These are phyloP conservation scores for Natrix natrix DNA, from an alignment of 2,797 vertebrate genomes.

Conservation along the genomic window DNA sequence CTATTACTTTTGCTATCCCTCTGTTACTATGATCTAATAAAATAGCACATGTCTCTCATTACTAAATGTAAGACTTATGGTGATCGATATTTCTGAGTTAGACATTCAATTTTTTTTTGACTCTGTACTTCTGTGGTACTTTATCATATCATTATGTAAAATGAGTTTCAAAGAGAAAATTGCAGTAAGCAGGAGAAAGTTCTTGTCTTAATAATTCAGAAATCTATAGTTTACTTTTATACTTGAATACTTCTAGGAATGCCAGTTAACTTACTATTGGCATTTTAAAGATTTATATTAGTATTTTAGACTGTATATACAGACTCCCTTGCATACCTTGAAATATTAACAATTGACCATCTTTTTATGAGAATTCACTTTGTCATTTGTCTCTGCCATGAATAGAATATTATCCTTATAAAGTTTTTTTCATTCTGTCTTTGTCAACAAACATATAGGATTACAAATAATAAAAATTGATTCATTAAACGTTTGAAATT, in stretches of 20 bases:
- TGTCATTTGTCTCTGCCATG: neutral
- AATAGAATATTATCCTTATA: constrained; percentile 1
- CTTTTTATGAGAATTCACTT: constrained; percentile 22
- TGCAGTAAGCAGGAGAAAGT: constrained; percentile 32
- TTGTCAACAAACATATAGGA: neutral
- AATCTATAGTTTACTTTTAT: constrained; percentile 38
- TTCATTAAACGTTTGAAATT: neutral
- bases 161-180: constrained; percentile 18
- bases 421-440: neutral
- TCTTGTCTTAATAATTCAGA: constrained; percentile 43
- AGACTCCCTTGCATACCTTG: neutral
- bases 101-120: neutral
- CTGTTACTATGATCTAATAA: neutral
- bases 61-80: constrained; percentile 40
- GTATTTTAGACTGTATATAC: constrained; percentile 25
- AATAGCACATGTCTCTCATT: constrained; percentile 28
- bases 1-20: neutral
- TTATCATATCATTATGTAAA: constrained; percentile 36
- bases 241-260: constrained; percentile 52
- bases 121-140: constrained; percentile 43
- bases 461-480: neutral
- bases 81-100: constrained; percentile 56
- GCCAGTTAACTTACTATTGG: neutral
- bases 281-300: constrained; percentile 31
- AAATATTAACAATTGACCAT: neutral